Base-by-base conservation (phyloP, 2,888 invertebrate species). In the Lasius platythorax region DNA sequence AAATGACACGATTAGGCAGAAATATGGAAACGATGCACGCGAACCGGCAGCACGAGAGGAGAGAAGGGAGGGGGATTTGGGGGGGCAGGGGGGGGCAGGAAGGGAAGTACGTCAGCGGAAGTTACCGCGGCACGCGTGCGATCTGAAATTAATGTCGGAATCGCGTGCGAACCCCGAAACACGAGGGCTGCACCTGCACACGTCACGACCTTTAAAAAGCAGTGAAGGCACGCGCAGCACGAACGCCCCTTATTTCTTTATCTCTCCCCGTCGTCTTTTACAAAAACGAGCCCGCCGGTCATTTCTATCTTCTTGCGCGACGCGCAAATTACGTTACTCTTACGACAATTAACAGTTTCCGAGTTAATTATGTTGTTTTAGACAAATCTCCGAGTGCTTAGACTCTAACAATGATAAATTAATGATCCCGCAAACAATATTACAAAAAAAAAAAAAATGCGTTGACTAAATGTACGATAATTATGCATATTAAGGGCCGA, bases 101-200 rank as follows among this genome's bases (percentile, higher is more conserved):
- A 68, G 56, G 9, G 30, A 9, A n/a, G 63, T 64, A 68, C 85
- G 74, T 76, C 72, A 75, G 82, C 84, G 76, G 75, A 63, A 81
- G 81, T 82, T 64, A 81, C 61, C 68, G 84, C 28, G 82, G 85
- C 75, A 67, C 85, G 88, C 87, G 90, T 85, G 82, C 74, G 81
- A 40, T 61, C 84, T 83, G 85, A 85, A 89, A 92, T 91, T 89
- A 92, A 92, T 90, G 88, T 85, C 40, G 74, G 82, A 73, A 92
- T 92, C 87, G 91, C 91, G 91, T 92, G 91, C 84, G 12, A 67
- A 84, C 78, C 88, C 75, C 88, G 87, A 85, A 86, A 46, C 40
- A 68, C 58, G 76, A 73, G 86, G 87, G 87, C 74, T 84, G 84
- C 88, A 87, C 81, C 85, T 85, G 83, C 87, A 87, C 85, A 87